These are phyloP conservation scores for Notothenia coriiceps DNA, from an alignment of 2,113 vertebrate genomes.

Conservation along the genomic window DNA sequence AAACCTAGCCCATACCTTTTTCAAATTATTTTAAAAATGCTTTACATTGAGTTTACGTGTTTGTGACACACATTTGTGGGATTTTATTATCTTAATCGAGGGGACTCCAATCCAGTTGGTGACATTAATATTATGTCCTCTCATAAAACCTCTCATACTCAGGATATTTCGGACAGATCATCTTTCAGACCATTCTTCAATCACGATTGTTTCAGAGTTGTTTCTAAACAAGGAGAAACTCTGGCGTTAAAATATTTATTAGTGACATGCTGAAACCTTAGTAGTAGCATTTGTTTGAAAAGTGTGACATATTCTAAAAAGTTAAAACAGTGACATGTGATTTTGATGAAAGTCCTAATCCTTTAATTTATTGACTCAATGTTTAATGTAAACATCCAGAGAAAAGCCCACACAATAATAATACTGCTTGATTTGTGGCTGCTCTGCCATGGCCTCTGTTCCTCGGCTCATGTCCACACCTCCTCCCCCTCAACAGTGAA, in stretches of 20 bases:
- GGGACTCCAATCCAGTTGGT: no score
- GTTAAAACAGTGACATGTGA: not conserved
- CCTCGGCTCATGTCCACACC: conserved; percentile 25
- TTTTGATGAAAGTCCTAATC: not conserved
- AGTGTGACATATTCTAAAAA: not conserved
- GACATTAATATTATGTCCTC: no score
- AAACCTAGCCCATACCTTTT: no score
- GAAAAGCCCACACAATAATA: conserved; percentile 27
- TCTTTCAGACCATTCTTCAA: no score
- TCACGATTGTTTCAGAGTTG: no score
- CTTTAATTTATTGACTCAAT: conserved; percentile 13
- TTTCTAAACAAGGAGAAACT: no score
- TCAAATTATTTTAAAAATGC: no score
- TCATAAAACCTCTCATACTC: no score
- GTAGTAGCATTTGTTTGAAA: not conserved
- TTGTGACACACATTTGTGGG: no score
- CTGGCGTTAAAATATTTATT: not conserved
- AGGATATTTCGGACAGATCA: no score
- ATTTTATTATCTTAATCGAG: no score
- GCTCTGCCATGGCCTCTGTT: not conserved
- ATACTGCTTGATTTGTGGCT: conserved; percentile 38
- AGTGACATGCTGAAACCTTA: not conserved
- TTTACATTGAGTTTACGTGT: no score
- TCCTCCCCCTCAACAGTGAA: conserved; percentile 52
- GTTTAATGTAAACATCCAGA: conserved; percentile 16